Evolutionary conservation across 1,140 invertebrate species (phyloP), one percentile per base, ranked within the genome.

Genomic region (Ditylenchus dipsaci): DNA sequence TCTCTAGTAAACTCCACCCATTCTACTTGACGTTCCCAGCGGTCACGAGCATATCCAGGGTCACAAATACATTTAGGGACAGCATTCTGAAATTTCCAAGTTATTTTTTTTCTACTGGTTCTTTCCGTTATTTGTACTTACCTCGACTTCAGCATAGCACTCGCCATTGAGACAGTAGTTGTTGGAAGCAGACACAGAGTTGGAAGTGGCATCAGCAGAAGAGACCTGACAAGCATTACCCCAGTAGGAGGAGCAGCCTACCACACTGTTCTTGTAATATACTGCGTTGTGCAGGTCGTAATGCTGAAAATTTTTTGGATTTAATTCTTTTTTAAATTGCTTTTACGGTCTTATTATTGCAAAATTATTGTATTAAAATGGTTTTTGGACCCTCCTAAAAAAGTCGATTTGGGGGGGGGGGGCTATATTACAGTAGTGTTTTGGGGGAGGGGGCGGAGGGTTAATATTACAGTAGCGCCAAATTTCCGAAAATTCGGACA

Each of bases 1-100:
- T 76, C 72, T 29, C 38, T 59, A 33, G 63, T 67, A 68, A 80
- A 82, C 59, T 80, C 73, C 49, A 81, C 67, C 80, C 81, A 81
- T 17, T 72, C 57, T 45, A 78, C 69, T 30, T 59, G 13, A 13
- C 60, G 17, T 11, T 82, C 79, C 53, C 80, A 82, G n/a, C 68
- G 67, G 1, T 80, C 69, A 19, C 80, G 81, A 11, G 21, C 57
- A 45, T 58, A 81, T 29, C 79, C 80, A 3, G 81, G 81, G 60
- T 75, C 76, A 49, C 79, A 81, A 3, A 68, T 61, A 68, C 79
- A 81, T 58, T 80, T 80, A n/a, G 5, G 76, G 65, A 75, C 64
- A 29, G 60, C 58, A 21, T 69, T 33, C 30, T 38, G 11, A 38
- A 38, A 26, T 8, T 58, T n/a, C n/a, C 27, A 19, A 56, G 21